Base-by-base conservation (phyloP, 2,888 invertebrate genomes). In the Gymnosoma rotundatum region DNA sequence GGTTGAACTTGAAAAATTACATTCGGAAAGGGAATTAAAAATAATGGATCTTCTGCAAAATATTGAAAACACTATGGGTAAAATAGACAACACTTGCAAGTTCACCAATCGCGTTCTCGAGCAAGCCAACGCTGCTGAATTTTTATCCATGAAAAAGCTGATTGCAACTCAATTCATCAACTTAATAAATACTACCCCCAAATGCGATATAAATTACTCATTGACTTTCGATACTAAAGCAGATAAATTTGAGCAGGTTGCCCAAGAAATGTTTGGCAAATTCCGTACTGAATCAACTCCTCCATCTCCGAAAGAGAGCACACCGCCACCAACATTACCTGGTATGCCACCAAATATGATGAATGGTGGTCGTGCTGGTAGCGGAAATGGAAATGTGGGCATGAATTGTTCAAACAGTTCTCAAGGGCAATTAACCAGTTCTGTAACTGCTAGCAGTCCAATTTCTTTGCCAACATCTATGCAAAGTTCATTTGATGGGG, bases 1-100 rank as follows among this genome's bases (percentile, higher is more conserved):
- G 25, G 94, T 94, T 86, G 95, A 96, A 89, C 93, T 97, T 61
- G 95, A 95, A 88, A 94, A 94, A 86, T 92, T 97, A 85, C 98
- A 98, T 91, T 96, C 96, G 82, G 95, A 96, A 89, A 95, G 97
- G 83, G 98, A 98, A 92, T 93, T 98, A 52, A 95, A 96, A 91
- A 95, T 98, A 48, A 98, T 98, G 97, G 97, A 98, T 90, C 93
- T 96, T 84, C 95, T 96, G 89, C 96, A 96, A 89, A 95, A 95
- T 83, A 95, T 98, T 75, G 97, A 96, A 88, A 97, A 97, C 90
- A 96, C 96, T 6, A 95, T 96, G 85, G 96, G 96, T 86, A 95
- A 96, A 88, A 95, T 98, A 85, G 96, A 97, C 89, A 96, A 97
- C 89, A 97, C 97, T 12, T 96, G 96, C 89, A 95, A 95, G 88